A percentile compares a stretch with the other conserved stretches of the same genome.
Evolutionary conservation across 1,140 invertebrate species (phyloP).

Genomic region (Euura saliciscinereae): DNA sequence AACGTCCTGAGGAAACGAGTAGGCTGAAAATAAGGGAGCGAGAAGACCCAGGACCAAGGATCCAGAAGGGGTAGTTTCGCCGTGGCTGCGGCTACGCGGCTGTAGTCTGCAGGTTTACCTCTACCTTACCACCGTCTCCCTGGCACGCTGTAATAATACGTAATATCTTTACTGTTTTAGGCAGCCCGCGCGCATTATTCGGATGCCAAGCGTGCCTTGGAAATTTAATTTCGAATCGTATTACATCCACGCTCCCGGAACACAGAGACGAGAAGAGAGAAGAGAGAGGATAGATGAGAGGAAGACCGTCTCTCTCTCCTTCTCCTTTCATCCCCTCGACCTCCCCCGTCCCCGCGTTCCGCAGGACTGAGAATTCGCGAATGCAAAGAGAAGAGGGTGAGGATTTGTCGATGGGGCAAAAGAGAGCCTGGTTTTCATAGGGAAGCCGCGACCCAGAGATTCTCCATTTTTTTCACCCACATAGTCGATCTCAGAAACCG

Average conservation of each 20-base stretch:
- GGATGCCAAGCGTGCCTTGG: constrained; percentile 51
- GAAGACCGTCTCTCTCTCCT: constrained; percentile 13
- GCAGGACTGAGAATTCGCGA: constrained; percentile 9
- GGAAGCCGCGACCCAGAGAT: neutral
- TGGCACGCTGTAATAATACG: constrained; percentile 54
- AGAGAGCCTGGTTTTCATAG: neutral
- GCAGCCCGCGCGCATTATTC: constrained; percentile 53
- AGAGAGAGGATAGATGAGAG: constrained; percentile 25
- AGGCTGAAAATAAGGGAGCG: constrained; percentile 1
- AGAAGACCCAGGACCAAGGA: constrained; percentile 11
- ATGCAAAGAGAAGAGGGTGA: constrained; percentile 20
- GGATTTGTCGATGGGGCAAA: constrained; percentile 1
- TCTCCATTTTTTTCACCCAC: neutral
- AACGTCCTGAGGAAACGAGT: neutral
- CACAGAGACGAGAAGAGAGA: constrained; percentile 9
- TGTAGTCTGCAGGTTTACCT: neutral
- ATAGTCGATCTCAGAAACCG: too few species aligned
- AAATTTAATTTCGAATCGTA: constrained; percentile 57
- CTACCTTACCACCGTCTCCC: constrained; percentile 14
- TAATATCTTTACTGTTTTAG: constrained; percentile 58
- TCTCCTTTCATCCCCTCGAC: neutral
- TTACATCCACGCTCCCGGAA: constrained; percentile 39
- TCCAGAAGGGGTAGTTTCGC: neutral
- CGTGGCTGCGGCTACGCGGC: neutral
- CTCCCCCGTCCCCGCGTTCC: neutral